Conservation (phyloP, 2,113 vertebrate species). For the Leptocoma aspasia region DNA sequence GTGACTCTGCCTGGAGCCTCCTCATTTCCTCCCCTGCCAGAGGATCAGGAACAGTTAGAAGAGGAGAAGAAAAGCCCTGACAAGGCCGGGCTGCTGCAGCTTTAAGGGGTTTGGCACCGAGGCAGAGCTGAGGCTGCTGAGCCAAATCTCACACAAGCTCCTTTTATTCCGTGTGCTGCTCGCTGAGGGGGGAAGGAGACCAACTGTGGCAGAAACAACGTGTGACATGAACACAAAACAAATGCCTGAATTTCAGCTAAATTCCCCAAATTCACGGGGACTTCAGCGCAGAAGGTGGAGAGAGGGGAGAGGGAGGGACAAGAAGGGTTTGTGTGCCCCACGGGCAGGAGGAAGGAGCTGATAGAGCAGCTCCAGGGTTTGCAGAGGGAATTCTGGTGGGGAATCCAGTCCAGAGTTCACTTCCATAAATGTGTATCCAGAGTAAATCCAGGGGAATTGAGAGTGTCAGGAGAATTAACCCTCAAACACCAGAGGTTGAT, state of each 20-base stretch:
- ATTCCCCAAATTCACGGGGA: background rate
- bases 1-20: background rate
- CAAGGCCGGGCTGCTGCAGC: background rate
- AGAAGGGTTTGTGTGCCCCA: background rate
- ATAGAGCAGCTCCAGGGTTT: background rate
- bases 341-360: background rate
- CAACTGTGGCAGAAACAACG: constrained; percentile 44
- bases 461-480: background rate
- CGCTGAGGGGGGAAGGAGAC: constrained; percentile 9
- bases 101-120: constrained; percentile 27
- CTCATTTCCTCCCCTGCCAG: background rate
- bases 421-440: background rate
- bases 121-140: background rate
- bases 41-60: background rate
- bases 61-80: background rate
- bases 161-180: constrained; percentile 28
- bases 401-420: background rate
- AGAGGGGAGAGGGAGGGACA: background rate
- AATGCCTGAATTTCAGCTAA: background rate
- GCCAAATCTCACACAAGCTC: constrained; percentile 47
- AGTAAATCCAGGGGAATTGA: background rate
- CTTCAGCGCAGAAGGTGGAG: background rate
- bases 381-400: background rate
- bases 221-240: constrained; percentile 53
- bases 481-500: too few relatives aligned